Evolutionary conservation across 2,797 vertebrate species (phyloP).

Genomic region (Rhinoraja longicauda): DNA sequence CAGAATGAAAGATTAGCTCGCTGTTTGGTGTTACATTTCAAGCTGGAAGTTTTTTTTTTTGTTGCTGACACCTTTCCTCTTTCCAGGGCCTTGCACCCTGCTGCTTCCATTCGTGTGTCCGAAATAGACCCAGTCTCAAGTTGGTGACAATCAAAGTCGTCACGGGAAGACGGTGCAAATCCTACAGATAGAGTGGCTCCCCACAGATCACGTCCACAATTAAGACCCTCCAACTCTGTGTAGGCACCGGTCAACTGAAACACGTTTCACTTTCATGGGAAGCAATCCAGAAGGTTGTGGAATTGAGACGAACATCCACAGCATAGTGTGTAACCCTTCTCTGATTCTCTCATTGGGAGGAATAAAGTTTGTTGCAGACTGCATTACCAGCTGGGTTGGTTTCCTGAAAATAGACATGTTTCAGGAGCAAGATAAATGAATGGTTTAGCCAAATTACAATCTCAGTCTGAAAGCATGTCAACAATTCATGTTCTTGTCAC

Average conservation of each 20-base stretch:
- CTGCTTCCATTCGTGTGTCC: background rate
- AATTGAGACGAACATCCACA: background rate
- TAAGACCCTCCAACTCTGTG: background rate
- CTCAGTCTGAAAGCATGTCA: background rate
- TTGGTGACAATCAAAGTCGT: background rate
- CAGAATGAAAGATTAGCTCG: background rate
- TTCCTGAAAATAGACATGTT: background rate
- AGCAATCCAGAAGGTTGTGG: background rate
- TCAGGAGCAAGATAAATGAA: background rate
- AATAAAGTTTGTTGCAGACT: background rate
- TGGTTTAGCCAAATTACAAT: background rate
- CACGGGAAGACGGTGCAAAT: too few relatives aligned
- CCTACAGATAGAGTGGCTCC: too few relatives aligned
- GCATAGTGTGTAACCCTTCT: too few relatives aligned
- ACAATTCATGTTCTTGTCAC: background rate
- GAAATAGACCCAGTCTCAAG: background rate
- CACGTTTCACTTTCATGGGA: background rate
- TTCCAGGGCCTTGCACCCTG: background rate
- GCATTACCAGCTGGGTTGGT: background rate
- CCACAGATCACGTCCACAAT: background rate
- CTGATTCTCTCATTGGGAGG: background rate
- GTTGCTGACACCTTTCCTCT: background rate
- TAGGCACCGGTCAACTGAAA: background rate
- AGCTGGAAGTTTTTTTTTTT: constrained; percentile 7
- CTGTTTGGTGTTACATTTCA: background rate